These are phyloP conservation scores for Apotomis capreana DNA, from an alignment of 2,888 invertebrate genomes.

Conservation along the genomic window DNA sequence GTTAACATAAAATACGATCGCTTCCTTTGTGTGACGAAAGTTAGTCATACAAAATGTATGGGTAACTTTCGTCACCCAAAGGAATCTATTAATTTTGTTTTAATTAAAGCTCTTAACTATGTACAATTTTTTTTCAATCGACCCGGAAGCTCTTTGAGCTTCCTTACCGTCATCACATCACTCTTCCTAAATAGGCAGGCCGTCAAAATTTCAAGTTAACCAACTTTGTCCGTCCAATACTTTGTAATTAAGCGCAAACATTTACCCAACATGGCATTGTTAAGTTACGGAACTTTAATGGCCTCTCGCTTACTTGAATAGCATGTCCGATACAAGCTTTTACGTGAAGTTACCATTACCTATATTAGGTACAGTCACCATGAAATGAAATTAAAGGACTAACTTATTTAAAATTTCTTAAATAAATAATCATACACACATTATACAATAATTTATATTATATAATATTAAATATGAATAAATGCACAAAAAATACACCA, in stretches of 20 bases:
- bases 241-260: slow-evolving; percentile 32
- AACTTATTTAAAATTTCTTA: too few relatives aligned
- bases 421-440: too few relatives aligned
- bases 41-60: too few relatives aligned
- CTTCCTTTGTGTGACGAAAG: too few relatives aligned
- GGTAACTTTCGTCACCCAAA: too few relatives aligned
- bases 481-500: too few relatives aligned
- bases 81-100: too few relatives aligned
- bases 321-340: background rate
- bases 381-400: background rate
- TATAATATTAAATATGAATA: too few relatives aligned
- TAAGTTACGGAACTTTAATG: slow-evolving; percentile 1
- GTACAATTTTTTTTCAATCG: too few relatives aligned
- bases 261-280: slow-evolving; percentile 5
- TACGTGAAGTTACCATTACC: background rate
- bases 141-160: background rate
- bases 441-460: too few relatives aligned
- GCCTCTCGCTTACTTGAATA: background rate
- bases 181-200: slow-evolving; percentile 19
- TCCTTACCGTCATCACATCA: background rate
- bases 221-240: slow-evolving; percentile 29
- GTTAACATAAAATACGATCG: too few relatives aligned
- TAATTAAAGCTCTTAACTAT: too few relatives aligned
- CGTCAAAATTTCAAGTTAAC: slow-evolving; percentile 19
- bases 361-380: background rate